Evolutionary conservation across 1,140 invertebrate species (phyloP), one percentile per base, ranked within the genome.

Genomic region (Drosophila kurseongensis): DNA sequence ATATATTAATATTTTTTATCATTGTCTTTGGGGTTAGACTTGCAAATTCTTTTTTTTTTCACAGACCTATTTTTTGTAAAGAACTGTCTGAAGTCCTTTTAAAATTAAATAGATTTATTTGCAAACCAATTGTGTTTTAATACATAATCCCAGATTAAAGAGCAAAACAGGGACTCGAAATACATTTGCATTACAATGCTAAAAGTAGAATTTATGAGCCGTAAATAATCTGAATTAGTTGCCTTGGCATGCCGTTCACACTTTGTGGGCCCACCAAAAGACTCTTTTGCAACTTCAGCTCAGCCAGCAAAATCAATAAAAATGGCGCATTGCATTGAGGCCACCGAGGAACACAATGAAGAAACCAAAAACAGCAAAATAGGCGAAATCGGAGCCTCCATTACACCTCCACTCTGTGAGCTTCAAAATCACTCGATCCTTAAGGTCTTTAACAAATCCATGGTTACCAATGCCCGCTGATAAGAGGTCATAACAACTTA

Each of bases 241-340:
- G 48, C 60, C 42, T 57, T 56, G 42, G 41, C 44, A 27, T 57
- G 44, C 4, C 51, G 5, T 48, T 48, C 32, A 47, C 48, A 48
- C 50, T 16, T 18, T 4, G 12, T 10, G 3, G 3, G 10, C 36
- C 27, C 13, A 47, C 18, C 14, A 23, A 42, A 32, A 32, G 62
- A 79, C 80, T 79, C 71, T 56, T 36, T 61, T 16, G 41, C 27
- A 72, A 62, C 57, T 75, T 72, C 38, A 62, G 58, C 48, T 16
- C 36, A 36, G 27, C 29, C 16, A 61, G 41, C 10, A 48, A 75
- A 86, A 86, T 86, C 83, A 88, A 86, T 86, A 86, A 77, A 86
- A 86, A 77, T 86, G 79, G 71, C 83, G 83, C 81, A 85, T 63
- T 85, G 81, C 83, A 86, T 35, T 48, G 27, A 16, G 65, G 67